Evolutionary conservation across 1,140 invertebrate genomes (phyloP).

Genomic region (Zaprionus vittiger): DNA sequence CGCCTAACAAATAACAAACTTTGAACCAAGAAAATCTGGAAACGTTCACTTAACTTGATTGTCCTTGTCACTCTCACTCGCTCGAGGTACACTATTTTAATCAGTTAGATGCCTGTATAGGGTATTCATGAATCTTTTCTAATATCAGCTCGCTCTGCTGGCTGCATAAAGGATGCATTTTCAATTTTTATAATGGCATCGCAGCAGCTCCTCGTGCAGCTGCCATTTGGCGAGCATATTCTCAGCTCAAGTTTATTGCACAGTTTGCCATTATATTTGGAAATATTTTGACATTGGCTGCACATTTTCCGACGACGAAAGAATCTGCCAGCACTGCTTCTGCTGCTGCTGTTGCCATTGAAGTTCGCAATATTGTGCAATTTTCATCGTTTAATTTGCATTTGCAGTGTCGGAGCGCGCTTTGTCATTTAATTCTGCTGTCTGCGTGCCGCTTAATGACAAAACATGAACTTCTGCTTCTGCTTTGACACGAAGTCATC

Average conservation of each 20-base stretch:
- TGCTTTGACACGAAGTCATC: neutral
- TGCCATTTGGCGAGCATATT: constrained; percentile 21
- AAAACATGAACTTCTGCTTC: constrained; percentile 20
- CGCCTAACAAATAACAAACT: too few relatives aligned
- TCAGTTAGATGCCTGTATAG: neutral
- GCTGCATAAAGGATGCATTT: constrained; percentile 53
- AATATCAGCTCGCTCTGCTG: constrained; percentile 11
- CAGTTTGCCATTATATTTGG: constrained; percentile 44
- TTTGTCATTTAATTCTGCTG: constrained; percentile 23
- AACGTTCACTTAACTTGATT: neutral
- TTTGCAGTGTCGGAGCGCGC: constrained; percentile 6
- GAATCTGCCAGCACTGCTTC: neutral
- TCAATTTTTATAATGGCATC: constrained; percentile 74
- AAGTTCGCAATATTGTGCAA: constrained; percentile 22
- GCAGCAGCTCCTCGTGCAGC: constrained; percentile 19
- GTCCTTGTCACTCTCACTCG: neutral
- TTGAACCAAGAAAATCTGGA: too few relatives aligned
- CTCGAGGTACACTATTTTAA: neutral
- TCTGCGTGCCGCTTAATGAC: constrained; percentile 1
- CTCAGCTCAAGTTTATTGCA: constrained; percentile 40
- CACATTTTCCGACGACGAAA: constrained; percentile 1
- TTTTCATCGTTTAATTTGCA: constrained; percentile 51
- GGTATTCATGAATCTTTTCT: constrained; percentile 24
- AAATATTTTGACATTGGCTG: constrained; percentile 34
- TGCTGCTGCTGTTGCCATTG: neutral